Evolutionary conservation across 2,113 vertebrate genomes (phyloP), one percentile per base, ranked within the genome.

Genomic region (Rhinolophus sinicus): DNA sequence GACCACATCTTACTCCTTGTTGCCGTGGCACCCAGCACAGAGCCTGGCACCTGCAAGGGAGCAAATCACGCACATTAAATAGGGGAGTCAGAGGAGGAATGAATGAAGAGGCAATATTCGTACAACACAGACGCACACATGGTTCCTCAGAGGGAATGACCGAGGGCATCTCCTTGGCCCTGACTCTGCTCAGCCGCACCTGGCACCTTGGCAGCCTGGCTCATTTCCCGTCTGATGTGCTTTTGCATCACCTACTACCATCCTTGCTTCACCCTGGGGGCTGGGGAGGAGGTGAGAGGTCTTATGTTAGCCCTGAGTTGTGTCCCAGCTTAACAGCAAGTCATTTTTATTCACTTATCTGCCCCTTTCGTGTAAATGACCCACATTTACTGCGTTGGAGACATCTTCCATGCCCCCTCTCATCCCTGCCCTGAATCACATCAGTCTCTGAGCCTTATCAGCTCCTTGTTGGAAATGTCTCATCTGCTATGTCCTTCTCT

Each of bases 21-120:
- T 75, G 64, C 54, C 7, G 26, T 60, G 81, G 28, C 26, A 12
- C 33, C 70, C 14, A n/a, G 47, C 3, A 21, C 3, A 0, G 22
- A 2, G 13, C 16, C 35, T 69, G 30, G 50, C 26, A 28, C 14
- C 16, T 1, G 0, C 6, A 19, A 14, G 15, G 8, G 4, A 28
- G 11, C 13, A 6, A 47, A 19, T 8, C 19, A 6, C 0, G 3
- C 9, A 2, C 30, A 11, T 14, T 24, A 38, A 69, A 28, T 0
- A 18, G 7, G 4, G 35, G 24, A 67, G 30, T 16, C 21, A 4
- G 54, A 13, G 8, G 54, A 77, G 56, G 69, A 24, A 26, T 21
- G 19, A 62, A 33, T 1, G 6, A 18, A 40, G 38, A 50, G 19
- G 22, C 7, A 5, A 22, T 1, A 15, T 12, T 56, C 2, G 18